These are phyloP conservation scores for Lordiphosa stackelbergi DNA, from an alignment of 1,140 invertebrate species.

Conservation along the genomic window DNA sequence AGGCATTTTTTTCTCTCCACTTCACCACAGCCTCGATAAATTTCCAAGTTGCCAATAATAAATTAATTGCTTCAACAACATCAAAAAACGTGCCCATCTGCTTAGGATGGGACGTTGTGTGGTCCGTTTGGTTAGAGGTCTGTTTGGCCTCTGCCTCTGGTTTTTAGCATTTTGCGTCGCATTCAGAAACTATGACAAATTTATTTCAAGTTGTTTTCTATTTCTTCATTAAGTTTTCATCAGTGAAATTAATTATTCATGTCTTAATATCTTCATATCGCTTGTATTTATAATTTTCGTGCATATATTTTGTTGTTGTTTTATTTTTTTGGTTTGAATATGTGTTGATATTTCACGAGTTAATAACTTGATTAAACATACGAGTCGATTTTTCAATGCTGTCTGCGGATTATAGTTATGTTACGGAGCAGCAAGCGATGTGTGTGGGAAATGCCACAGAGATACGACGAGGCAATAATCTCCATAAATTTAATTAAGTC, in stretches of 20 bases:
- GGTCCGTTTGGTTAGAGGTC: constrained; percentile 29
- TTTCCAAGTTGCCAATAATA: constrained; percentile 69
- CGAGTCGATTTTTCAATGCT: constrained; percentile 22
- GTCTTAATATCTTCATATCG: constrained; percentile 72
- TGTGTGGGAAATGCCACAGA: constrained; percentile 62
- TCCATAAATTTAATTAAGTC: constrained; percentile 63
- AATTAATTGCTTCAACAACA: constrained; percentile 54
- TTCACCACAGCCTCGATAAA: constrained; percentile 50
- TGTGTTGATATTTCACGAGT: constrained; percentile 74
- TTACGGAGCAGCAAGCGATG: constrained; percentile 22
- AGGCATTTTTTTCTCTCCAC: constrained; percentile 42
- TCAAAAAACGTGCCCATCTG: constrained; percentile 53
- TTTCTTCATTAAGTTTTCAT: constrained; percentile 76
- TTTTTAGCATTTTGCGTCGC: constrained; percentile 66
- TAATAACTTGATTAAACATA: constrained; percentile 72
- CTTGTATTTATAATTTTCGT: constrained; percentile 53
- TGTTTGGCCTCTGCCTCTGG: constrained; percentile 54
- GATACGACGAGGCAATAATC: constrained; percentile 36
- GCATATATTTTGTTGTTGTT: constrained; percentile 14
- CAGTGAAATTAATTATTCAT: constrained; percentile 74
- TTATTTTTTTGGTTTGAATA: constrained; percentile 49
- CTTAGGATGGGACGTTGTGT: constrained; percentile 46
- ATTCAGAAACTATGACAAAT: constrained; percentile 67
- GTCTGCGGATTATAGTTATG: constrained; percentile 8
- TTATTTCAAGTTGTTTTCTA: constrained; percentile 68